phyloP scores from a whole-genome alignment of 2,113 vertebrate genomes.

The Myrmecobius fasciatus region DNA sequence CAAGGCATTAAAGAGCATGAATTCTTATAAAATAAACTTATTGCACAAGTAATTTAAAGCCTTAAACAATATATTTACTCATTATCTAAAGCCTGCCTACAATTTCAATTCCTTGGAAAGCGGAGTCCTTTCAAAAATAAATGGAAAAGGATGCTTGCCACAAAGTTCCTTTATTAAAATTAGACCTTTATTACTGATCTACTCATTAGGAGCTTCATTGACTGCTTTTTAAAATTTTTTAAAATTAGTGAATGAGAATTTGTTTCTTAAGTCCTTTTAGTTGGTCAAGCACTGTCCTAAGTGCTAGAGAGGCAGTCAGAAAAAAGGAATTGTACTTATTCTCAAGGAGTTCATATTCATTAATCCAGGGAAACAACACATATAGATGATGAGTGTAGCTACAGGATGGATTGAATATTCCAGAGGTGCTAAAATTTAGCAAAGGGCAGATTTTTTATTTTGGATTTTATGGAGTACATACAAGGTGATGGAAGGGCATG shows the following conservation, averaged over 20 bases:
- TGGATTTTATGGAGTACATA: not conserved
- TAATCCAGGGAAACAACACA: not conserved
- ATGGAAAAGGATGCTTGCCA: not conserved
- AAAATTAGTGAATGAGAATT: not conserved
- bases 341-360: not conserved
- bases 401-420: not conserved
- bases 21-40: conserved; percentile 1
- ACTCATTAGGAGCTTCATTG: not conserved
- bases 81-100: not conserved
- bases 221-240: not conserved
- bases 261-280: not conserved
- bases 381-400: not conserved
- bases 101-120: not conserved
- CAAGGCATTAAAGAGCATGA: not conserved
- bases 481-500: not conserved
- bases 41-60: not conserved
- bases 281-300: not conserved
- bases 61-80: not conserved
- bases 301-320: not conserved
- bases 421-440: not conserved
- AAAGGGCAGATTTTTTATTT: not conserved
- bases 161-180: not conserved
- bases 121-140: not conserved
- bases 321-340: not conserved
- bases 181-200: not conserved